Base-by-base conservation (phyloP, 2,888 invertebrate genomes). In the Pimpla rufipes region DNA sequence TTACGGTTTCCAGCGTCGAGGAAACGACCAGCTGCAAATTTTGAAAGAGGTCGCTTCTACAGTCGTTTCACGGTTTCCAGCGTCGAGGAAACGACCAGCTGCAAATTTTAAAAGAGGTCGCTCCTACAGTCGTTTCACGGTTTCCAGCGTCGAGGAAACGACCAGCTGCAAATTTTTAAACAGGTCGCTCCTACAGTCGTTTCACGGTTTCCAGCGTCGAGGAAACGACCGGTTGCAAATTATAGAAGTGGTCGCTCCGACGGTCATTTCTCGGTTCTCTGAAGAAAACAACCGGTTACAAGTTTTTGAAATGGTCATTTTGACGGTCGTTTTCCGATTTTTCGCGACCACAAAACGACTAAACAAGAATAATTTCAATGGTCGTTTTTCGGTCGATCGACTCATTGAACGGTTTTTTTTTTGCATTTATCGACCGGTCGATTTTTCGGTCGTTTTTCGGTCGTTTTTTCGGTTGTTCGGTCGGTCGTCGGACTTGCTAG, bases 201-300 rank as follows among this genome's bases (percentile, higher is more conserved):
- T n/a, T n/a, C n/a, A n/a, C n/a, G n/a, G n/a, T n/a, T n/a, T n/a
- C n/a, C n/a, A n/a, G n/a, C n/a, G n/a, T n/a, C n/a, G n/a, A n/a
- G 42, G n/a, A n/a, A n/a, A n/a, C n/a, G n/a, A 42, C 42, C 42
- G 42, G 10, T 42, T 42, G 42, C 42, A 42, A 42, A 42, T 42
- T 42, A 42, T 42, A 42, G 11, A 42, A 42, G 42, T 47, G 47
- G 47, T 47, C 47, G 47, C n/a, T 47, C 47, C 47, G 13, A n/a
- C n/a, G n/a, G n/a, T n/a, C n/a, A n/a, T n/a, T n/a, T n/a, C n/a
- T n/a, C n/a, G n/a, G n/a, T 47, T 47, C 47, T n/a, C 47, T 47
- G 47, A 47, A 47, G 47, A 47, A 47, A 47, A 47, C 47, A n/a
- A 47, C 47, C 47, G 47, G 47, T 47, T 47, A 47, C n/a, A 47